Conservation (phyloP, 2,113 vertebrate species). For the Otocyon megalotis region DNA sequence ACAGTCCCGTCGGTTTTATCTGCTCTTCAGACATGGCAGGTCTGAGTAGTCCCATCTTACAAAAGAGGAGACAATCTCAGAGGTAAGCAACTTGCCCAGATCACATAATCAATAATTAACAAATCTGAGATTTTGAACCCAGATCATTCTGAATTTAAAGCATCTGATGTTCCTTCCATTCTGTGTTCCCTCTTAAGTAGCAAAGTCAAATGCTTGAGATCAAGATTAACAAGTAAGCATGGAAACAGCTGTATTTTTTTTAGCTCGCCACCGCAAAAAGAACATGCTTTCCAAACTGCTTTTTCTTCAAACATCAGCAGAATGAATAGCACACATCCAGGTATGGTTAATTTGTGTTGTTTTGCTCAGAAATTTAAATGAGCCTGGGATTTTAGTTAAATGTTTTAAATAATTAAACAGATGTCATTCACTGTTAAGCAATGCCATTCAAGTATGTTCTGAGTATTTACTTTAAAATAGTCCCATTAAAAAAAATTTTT, state of each 20-base stretch:
- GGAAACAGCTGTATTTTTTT: slow-evolving; percentile 37
- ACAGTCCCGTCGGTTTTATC: not conserved
- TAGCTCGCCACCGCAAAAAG: not conserved
- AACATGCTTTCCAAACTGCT: slow-evolving; percentile 23
- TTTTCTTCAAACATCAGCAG: slow-evolving; percentile 56
- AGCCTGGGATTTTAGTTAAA: slow-evolving; percentile 62
- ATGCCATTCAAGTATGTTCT: slow-evolving; percentile 50
- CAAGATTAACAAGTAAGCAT: slow-evolving; percentile 42
- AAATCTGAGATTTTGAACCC: slow-evolving; percentile 9
- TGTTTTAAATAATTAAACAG: slow-evolving; percentile 68
- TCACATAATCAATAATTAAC: not conserved
- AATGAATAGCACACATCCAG: slow-evolving; percentile 63
- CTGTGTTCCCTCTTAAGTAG: slow-evolving; percentile 14
- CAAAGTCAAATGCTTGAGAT: slow-evolving; percentile 57
- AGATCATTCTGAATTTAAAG: slow-evolving; percentile 17
- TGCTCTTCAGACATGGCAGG: slow-evolving; percentile 21
- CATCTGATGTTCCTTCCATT: not conserved
- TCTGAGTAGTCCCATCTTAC: not conserved
- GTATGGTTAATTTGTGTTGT: slow-evolving; percentile 50
- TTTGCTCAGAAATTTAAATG: slow-evolving; percentile 60
- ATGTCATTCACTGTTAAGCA: slow-evolving; percentile 54
- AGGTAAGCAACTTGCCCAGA: not conserved
- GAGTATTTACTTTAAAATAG: slow-evolving; percentile 53
- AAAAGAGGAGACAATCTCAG: not conserved
- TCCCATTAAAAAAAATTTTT: not conserved